phyloP scores from a whole-genome alignment of 1,140 invertebrate species.

The Hypothenemus hampei region DNA sequence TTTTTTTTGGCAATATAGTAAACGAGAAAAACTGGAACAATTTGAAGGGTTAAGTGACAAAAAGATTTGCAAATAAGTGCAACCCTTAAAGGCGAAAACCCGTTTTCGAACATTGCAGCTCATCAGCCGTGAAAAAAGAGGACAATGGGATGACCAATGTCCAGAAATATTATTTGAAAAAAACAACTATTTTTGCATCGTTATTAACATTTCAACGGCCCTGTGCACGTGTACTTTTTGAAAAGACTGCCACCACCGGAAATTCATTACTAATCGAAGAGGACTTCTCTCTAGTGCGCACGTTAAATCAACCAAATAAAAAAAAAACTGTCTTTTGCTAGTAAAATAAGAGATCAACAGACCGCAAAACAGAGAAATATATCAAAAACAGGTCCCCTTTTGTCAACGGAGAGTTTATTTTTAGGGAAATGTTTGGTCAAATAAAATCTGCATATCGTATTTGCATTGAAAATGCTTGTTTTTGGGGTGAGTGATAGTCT shows the following conservation, averaged over 20 bases:
- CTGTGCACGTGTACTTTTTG: slow-evolving; percentile 24
- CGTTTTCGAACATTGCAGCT: slow-evolving; percentile 28
- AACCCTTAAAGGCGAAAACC: slow-evolving; percentile 29
- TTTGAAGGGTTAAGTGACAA: slow-evolving; percentile 12
- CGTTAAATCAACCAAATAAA: too few species aligned
- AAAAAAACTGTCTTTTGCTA: too few species aligned
- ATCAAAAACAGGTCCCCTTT: too few species aligned
- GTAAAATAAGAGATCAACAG: too few species aligned
- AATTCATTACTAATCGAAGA: slow-evolving; percentile 21
- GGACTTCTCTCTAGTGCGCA: too few species aligned
- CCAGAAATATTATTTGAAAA: slow-evolving; percentile 22
- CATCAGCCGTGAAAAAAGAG: slow-evolving; percentile 25
- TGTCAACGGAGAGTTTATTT: too few species aligned
- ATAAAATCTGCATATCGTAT: too few species aligned
- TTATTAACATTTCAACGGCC: slow-evolving; percentile 12
- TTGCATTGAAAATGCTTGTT: too few species aligned
- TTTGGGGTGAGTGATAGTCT: slow-evolving; percentile 4
- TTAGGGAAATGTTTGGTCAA: too few species aligned
- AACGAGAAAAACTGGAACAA: slow-evolving; percentile 36
- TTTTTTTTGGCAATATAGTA: slow-evolving; percentile 32
- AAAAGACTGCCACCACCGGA: slow-evolving; percentile 20
- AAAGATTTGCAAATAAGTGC: slow-evolving; percentile 25
- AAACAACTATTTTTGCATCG: slow-evolving; percentile 21
- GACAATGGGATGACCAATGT: slow-evolving; percentile 26
- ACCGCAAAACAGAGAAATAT: too few species aligned